Percentiles rank a stretch among this genome's conserved stretches.
Conservation (phyloP, 2,797 vertebrate genomes). For the Xenops minutus region DNA sequence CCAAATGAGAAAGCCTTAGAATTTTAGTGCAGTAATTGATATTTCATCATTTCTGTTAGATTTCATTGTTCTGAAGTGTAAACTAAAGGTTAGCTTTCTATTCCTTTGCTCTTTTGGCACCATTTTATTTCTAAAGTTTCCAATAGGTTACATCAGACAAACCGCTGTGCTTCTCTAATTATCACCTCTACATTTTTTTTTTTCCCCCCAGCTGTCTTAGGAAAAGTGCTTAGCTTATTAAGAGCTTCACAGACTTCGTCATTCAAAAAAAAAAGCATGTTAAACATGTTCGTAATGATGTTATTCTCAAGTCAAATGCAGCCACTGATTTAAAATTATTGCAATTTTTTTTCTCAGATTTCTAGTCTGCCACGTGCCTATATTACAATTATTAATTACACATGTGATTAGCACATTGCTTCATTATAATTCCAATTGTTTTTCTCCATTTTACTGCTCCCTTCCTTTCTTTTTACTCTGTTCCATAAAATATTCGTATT, state of each 20-base stretch:
- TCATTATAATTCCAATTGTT: not conserved
- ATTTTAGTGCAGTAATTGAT: not conserved
- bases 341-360: not conserved
- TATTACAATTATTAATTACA: not conserved
- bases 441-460: not conserved
- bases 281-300: not conserved
- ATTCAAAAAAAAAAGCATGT: not conserved
- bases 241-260: not conserved
- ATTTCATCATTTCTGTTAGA: not conserved
- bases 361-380: not conserved
- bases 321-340: not conserved
- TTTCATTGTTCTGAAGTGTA: not conserved
- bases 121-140: not conserved
- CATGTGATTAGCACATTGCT: rapidly evolving
- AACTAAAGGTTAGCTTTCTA: not conserved
- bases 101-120: not conserved
- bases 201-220: not conserved
- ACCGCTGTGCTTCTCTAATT: not conserved
- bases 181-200: not conserved
- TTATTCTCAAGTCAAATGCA: not conserved
- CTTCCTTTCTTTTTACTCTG: not conserved
- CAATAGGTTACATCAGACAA: not conserved
- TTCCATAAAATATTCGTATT: not conserved
- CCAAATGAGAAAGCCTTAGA: not conserved
- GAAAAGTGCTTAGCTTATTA: not conserved